A percentile compares a stretch with the other conserved stretches of the same genome.
Evolutionary conservation across 2,888 invertebrate genomes (phyloP).

Genomic region (Xanthostigma xanthostigma): DNA sequence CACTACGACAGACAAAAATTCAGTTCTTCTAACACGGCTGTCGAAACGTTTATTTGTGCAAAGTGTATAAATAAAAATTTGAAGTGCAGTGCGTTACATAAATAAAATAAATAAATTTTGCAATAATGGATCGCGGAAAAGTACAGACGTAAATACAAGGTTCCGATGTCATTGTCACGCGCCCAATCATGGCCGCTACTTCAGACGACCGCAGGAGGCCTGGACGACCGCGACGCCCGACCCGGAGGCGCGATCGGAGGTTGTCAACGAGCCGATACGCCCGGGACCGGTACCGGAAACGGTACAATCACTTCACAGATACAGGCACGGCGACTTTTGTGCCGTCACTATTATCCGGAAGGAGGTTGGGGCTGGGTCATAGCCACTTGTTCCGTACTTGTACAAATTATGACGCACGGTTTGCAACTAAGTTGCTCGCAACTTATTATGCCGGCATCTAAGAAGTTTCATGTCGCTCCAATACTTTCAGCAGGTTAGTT

Average conservation of each 20-base stretch:
- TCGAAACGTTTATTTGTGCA: too few species aligned
- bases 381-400: conserved; percentile 52
- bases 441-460: conserved; percentile 45
- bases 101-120: too few species aligned
- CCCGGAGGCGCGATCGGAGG: conserved; percentile 24
- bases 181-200: conserved; percentile 37
- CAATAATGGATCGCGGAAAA: background rate
- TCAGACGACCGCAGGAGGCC: conserved; percentile 27
- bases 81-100: too few species aligned
- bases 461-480: conserved; percentile 44
- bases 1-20: too few species aligned
- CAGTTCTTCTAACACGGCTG: too few species aligned
- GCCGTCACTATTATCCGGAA: conserved; percentile 70
- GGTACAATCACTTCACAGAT: conserved; percentile 26
- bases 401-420: conserved; percentile 60
- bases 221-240: conserved; percentile 32
- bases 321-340: conserved; percentile 47
- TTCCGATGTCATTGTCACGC: conserved; percentile 26
- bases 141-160: background rate
- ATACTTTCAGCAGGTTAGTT: conserved; percentile 44
- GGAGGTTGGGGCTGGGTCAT: conserved; percentile 81
- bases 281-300: conserved; percentile 2
- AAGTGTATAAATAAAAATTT: too few species aligned
- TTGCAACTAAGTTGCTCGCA: conserved; percentile 48
- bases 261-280: background rate